Evolutionary conservation across 2,888 invertebrate genomes (phyloP).

Genomic region (Buathra laborator): DNA sequence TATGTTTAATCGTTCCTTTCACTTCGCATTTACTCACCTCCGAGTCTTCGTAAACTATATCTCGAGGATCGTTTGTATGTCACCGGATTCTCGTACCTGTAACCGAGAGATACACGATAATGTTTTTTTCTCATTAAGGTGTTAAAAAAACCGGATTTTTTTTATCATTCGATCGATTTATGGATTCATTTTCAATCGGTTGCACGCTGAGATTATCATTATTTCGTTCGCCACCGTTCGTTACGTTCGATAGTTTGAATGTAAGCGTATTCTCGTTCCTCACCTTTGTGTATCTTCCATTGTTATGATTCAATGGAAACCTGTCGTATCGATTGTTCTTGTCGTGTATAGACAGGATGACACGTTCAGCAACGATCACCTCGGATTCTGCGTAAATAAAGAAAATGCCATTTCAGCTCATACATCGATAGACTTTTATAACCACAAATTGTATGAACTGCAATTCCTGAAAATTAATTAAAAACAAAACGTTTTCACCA

Average conservation of each 20-base stretch:
- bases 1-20: not conserved
- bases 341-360: constrained; percentile 65
- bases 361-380: constrained; percentile 78
- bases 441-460: not conserved
- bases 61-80: constrained; percentile 75
- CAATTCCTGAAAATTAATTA: not conserved
- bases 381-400: constrained; percentile 76
- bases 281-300: constrained; percentile 82
- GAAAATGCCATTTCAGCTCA: not conserved
- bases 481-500: not conserved
- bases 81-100: constrained; percentile 78
- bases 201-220: not conserved
- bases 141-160: not conserved
- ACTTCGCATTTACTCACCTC: constrained; percentile 64
- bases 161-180: not conserved
- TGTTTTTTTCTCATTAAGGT: constrained; percentile 1
- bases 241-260: not conserved
- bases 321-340: constrained; percentile 60
- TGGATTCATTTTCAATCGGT: not conserved
- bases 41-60: constrained; percentile 69
- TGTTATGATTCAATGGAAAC: constrained; percentile 65
- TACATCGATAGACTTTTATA: not conserved
- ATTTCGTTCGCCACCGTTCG: constrained; percentile 2
- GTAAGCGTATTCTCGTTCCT: constrained; percentile 55
- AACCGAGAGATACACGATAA: constrained; percentile 32